Evolutionary conservation across 2,888 invertebrate genomes (phyloP).

Genomic region (Bembecia ichneumoniformis): DNA sequence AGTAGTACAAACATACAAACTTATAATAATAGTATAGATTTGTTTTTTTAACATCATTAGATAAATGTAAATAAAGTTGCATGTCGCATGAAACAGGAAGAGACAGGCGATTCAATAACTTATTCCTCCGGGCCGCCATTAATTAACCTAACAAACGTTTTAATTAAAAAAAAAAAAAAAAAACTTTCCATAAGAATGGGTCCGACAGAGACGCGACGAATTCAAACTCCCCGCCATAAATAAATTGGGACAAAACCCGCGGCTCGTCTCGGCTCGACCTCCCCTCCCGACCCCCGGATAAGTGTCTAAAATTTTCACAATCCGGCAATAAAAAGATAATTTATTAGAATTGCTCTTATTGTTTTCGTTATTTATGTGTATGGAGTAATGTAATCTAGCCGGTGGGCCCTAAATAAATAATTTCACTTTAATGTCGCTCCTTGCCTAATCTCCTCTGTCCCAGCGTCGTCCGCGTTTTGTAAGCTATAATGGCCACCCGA

Average conservation of each 20-base stretch:
- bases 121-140: slow-evolving; percentile 36
- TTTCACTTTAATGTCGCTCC: slow-evolving; percentile 71
- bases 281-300: slow-evolving; percentile 53
- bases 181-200: slow-evolving; percentile 60
- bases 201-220: slow-evolving; percentile 55
- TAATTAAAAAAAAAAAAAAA: slow-evolving; percentile 68
- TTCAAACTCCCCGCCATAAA: slow-evolving; percentile 62
- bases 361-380: slow-evolving; percentile 73
- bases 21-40: too few species aligned
- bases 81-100: background rate
- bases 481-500: slow-evolving; percentile 64
- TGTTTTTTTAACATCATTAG: too few species aligned
- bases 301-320: slow-evolving; percentile 74
- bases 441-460: slow-evolving; percentile 69
- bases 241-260: slow-evolving; percentile 67
- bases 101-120: background rate
- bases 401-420: slow-evolving; percentile 70
- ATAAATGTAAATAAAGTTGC: too few species aligned
- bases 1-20: too few species aligned
- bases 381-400: slow-evolving; percentile 73
- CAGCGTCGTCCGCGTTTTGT: slow-evolving; percentile 53
- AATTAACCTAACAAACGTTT: slow-evolving; percentile 67
- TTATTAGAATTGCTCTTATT: slow-evolving; percentile 73
- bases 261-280: slow-evolving; percentile 66
- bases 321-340: slow-evolving; percentile 74